Base-by-base conservation (phyloP, 2,113 vertebrate species). In the Python bivittatus region DNA sequence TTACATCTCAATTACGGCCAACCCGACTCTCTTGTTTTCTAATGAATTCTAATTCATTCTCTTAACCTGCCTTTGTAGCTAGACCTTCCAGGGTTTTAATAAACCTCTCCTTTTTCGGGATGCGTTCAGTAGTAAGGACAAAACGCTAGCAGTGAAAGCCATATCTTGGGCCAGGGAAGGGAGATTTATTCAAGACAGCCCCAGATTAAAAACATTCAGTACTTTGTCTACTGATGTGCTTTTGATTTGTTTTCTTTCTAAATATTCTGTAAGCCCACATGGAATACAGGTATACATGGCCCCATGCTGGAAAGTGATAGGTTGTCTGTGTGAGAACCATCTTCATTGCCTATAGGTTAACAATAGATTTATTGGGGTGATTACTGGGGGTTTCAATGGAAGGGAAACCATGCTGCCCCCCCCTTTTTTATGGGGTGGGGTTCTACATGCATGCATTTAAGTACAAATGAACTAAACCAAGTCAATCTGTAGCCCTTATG, bases 1-100 rank as follows among this genome's bases (percentile, higher is more conserved):
- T 93, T 58, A 95, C 54, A 95, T 95, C 95, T 93, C 91, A 94
- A 52, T 96, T 93, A 88, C 93, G 84, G 86, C 53, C 52, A 86
- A 33, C 86, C 57, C 79, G 89, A 88, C 95, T 95, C 94, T 94
- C 85, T 6, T 33, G 6, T 56, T 92, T 95, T 88, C 92, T 94
- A 89, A 96, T 95, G 91, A 94, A 93, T 93, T 92, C 68, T 88
- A 94, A 20, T 29, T 93, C 85, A 91, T 95, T 96, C 95, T 95
- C 92, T 88, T 96, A 94, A 95, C 94, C 91, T 95, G 88, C 94
- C 91, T 90, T 92, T 6, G 23, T 0, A 0, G 61, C 72, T 91
- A 94, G 94, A 93, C 85, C 88, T 5, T 0, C 0, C 95, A 94
- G 94, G 60, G 91, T 94, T 95, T 95, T 93, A 91, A 92, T 88